Evolutionary conservation across 2,888 invertebrate genomes (phyloP), one percentile per base, ranked within the genome.

Genomic region (Chouioia cunea): DNA sequence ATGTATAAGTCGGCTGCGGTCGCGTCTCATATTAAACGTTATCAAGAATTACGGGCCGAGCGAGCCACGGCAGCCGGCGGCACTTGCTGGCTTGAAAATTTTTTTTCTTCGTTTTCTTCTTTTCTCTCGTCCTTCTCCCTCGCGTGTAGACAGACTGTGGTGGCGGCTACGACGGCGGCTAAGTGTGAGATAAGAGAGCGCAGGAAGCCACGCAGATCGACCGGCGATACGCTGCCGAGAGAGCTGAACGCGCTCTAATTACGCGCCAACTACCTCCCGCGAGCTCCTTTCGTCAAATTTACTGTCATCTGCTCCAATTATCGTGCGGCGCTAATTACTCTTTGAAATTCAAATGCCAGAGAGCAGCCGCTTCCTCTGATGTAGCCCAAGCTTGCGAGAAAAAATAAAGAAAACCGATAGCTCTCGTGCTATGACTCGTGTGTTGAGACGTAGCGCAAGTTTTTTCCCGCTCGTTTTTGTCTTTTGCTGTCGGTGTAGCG

Each of bases 21-120:
- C 78, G 76, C 73, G 75, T 72, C 77, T 77, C 79, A 79, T 84
- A 84, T 85, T 84, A 84, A 84, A 81, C 78, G 75, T 78, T 77
- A 77, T 77, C 71, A 74, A 78, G 77, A 82, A 80, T 82, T 82
- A 82, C 79, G 36, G 6, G 6, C 4, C 27, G 82, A 78, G 76
- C 66, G 14, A 2, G 44, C 52, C 53, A 18, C 18, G n/a, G 36
- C 59, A 67, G 36, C 22, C 8, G 36, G 54, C 23, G 36, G 36
- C 36, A 36, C 36, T n/a, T n/a, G n/a, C n/a, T n/a, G 10, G 36
- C 36, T 6, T 27, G 3, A 12, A 10, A 3, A 10, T 10, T 36
- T 60, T 47, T 59, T 46, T 53, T 46, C 10, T 23, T 60, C 65
- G 43, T 59, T 65, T 22, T 62, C 43, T 58, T 53, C 44, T 47